Evolutionary conservation across 2,113 vertebrate genomes (phyloP).

Genomic region (Arothron firmamentum): DNA sequence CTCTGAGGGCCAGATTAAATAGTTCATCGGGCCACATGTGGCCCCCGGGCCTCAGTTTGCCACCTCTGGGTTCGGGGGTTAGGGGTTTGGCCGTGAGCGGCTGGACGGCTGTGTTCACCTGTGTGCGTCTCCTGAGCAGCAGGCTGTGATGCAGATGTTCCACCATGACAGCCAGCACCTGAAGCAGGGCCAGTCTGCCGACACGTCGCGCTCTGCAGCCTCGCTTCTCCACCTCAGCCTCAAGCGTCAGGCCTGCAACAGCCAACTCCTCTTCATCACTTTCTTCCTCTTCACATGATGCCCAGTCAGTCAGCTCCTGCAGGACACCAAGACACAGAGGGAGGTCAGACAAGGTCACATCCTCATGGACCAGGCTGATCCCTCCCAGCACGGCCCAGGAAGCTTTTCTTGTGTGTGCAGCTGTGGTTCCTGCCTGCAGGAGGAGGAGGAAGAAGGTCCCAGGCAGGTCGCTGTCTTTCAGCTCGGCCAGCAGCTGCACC

Average conservation of each 20-base stretch:
- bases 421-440: conserved; percentile 76
- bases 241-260: conserved; percentile 61
- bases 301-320: conserved; percentile 82
- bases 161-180: conserved; percentile 81
- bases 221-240: conserved; percentile 74
- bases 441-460: conserved; percentile 91
- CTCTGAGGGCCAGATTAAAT: too few species aligned
- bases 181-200: conserved; percentile 79
- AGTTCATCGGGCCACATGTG: too few species aligned
- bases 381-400: too few species aligned
- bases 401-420: too few species aligned
- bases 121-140: conserved; percentile 81
- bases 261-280: conserved; percentile 31
- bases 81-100: too few species aligned
- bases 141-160: conserved; percentile 80
- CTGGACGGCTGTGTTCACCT: conserved; percentile 70
- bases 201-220: conserved; percentile 35
- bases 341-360: neutral
- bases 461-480: conserved; percentile 80
- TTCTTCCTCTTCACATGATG: conserved; percentile 51
- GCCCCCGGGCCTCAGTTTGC: too few species aligned
- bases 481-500: conserved; percentile 78
- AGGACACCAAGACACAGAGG: neutral
- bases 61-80: too few species aligned
- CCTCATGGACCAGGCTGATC: neutral